Percentiles rank a stretch among this genome's conserved stretches.
Evolutionary conservation across 2,888 invertebrate species (phyloP).

Genomic region (Napeogenes inachia): DNA sequence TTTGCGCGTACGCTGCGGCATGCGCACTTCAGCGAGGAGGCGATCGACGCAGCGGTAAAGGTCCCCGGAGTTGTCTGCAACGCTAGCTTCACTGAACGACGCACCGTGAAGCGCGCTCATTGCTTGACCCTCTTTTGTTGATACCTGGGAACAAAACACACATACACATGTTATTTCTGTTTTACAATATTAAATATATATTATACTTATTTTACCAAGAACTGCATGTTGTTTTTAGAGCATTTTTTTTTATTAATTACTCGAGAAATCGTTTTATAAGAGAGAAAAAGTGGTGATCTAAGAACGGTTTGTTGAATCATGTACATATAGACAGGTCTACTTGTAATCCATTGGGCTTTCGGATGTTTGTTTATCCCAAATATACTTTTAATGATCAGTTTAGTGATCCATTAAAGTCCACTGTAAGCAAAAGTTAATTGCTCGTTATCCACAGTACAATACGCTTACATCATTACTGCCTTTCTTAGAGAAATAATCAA

Average conservation of each 20-base stretch:
- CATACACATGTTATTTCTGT: not conserved
- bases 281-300: too few species aligned
- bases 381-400: not conserved
- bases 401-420: not conserved
- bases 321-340: conserved; percentile 15
- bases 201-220: not conserved
- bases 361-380: not conserved
- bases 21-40: conserved; percentile 81
- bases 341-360: conserved; percentile 11
- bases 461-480: conserved; percentile 1
- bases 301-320: too few species aligned
- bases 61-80: conserved; percentile 86
- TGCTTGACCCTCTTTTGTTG: conserved; percentile 83
- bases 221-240: not conserved
- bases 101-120: conserved; percentile 82
- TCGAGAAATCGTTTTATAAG: not conserved
- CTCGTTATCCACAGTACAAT: not conserved
- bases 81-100: conserved; percentile 88
- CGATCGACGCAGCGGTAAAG: conserved; percentile 85
- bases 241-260: not conserved
- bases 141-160: conserved; percentile 71
- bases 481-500: not conserved
- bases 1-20: conserved; percentile 81
- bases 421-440: not conserved
- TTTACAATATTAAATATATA: too few species aligned